A percentile compares a stretch with the other conserved stretches of the same genome.
phyloP scores from a whole-genome alignment of 2,888 invertebrate species.

The Rhaphigaster nebulosa region DNA sequence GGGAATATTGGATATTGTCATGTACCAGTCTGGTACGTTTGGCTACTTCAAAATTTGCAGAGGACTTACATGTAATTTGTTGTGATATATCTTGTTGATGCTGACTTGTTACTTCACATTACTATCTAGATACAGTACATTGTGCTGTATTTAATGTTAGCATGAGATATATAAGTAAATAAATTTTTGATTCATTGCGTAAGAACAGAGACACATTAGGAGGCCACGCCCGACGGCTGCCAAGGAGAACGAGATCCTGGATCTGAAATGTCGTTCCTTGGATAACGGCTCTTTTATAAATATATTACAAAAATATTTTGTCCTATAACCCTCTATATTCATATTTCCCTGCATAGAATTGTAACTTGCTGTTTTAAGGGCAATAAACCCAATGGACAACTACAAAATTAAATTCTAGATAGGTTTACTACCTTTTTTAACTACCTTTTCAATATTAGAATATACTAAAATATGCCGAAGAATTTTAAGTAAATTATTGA shows the following conservation, averaged over 20 bases:
- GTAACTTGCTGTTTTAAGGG: too few relatives aligned
- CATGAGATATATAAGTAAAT: not conserved
- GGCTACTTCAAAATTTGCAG: not conserved
- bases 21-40: not conserved
- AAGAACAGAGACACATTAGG: not conserved
- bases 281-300: constrained; percentile 6
- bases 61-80: not conserved
- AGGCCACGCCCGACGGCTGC: not conserved
- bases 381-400: too few relatives aligned
- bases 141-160: not conserved
- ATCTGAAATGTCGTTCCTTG: constrained; percentile 5
- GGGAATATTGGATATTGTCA: not conserved
- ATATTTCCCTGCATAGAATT: too few relatives aligned
- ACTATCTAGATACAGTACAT: not conserved
- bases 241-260: constrained; percentile 11
- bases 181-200: not conserved
- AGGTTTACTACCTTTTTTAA: too few relatives aligned
- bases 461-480: too few relatives aligned
- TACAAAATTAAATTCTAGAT: too few relatives aligned
- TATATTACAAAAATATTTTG: not conserved
- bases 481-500: too few relatives aligned
- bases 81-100: not conserved
- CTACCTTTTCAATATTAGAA: too few relatives aligned
- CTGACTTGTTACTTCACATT: not conserved
- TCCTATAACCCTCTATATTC: not conserved